phyloP scores from a whole-genome alignment of 2,113 vertebrate genomes.

The Heteronetta atricapilla region DNA sequence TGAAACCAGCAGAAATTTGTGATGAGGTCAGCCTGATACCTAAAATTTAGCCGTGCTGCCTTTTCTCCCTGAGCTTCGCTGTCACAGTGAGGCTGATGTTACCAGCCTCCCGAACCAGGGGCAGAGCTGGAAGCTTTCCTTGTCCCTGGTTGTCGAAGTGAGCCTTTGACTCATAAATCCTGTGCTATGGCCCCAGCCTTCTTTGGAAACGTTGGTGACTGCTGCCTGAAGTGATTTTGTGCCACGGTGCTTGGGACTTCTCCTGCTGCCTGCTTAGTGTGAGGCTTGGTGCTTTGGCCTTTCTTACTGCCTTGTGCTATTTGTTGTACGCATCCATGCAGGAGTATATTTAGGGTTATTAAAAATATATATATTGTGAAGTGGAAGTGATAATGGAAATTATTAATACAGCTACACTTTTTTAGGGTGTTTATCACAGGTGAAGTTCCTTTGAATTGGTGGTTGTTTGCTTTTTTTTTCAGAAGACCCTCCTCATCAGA shows the following conservation, averaged over 20 bases:
- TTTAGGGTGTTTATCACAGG: not conserved
- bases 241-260: not conserved
- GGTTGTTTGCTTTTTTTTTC: not conserved
- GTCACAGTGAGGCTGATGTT: not conserved
- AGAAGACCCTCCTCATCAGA: not conserved
- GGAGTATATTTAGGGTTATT: not conserved
- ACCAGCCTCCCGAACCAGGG: rapidly evolving
- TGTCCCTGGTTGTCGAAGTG: not conserved
- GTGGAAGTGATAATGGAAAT: not conserved
- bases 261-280: not conserved
- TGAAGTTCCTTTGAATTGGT: not conserved
- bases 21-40: not conserved
- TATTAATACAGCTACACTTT: not conserved
- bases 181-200: not conserved
- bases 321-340: not conserved
- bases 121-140: not conserved
- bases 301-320: not conserved
- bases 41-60: not conserved
- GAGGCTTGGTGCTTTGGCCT: not conserved
- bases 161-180: not conserved
- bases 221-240: not conserved
- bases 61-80: not conserved
- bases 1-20: not conserved
- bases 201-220: rapidly evolving
- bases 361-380: not conserved